Evolutionary conservation across 92 coral and sea anemone species (phyloP).

Genomic region (Palythoa grandis): DNA sequence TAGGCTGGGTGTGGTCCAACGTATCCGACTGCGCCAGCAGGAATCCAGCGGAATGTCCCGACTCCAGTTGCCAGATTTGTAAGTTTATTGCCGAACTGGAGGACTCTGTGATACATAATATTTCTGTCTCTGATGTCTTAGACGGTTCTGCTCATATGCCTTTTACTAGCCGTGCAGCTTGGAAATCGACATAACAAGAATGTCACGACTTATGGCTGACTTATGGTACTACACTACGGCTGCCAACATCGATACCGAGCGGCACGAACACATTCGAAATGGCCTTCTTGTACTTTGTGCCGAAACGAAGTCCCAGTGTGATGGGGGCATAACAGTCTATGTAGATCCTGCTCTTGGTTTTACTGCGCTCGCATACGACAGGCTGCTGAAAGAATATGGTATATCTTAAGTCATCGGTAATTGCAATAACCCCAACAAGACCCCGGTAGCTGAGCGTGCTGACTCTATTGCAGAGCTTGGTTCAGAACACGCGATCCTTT

Average conservation of each 20-base stretch:
- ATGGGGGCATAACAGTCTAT: not conserved
- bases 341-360: not conserved
- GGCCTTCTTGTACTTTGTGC: not conserved
- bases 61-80: slow-evolving; percentile 6
- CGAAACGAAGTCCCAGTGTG: not conserved
- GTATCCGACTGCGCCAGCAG: slow-evolving; percentile 9
- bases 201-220: slow-evolving; percentile 7
- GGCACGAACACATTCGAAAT: not conserved
- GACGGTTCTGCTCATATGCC: slow-evolving; percentile 8
- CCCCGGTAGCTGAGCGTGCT: slow-evolving; percentile 20
- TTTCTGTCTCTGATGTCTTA: not conserved
- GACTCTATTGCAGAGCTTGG: slow-evolving; percentile 16
- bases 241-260: not conserved
- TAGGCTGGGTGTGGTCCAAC: too few species aligned
- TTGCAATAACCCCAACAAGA: slow-evolving; percentile 23
- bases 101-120: not conserved
- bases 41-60: slow-evolving; percentile 33
- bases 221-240: not conserved
- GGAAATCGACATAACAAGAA: not conserved
- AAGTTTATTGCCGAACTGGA: slow-evolving; percentile 10
- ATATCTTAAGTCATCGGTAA: too few species aligned
- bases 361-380: not conserved
- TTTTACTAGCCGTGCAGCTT: slow-evolving; percentile 12
- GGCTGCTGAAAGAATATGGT: not conserved
- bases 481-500: not conserved